These are phyloP conservation scores for Piprites chloris DNA, from an alignment of 2,113 vertebrate genomes.

Conservation along the genomic window DNA sequence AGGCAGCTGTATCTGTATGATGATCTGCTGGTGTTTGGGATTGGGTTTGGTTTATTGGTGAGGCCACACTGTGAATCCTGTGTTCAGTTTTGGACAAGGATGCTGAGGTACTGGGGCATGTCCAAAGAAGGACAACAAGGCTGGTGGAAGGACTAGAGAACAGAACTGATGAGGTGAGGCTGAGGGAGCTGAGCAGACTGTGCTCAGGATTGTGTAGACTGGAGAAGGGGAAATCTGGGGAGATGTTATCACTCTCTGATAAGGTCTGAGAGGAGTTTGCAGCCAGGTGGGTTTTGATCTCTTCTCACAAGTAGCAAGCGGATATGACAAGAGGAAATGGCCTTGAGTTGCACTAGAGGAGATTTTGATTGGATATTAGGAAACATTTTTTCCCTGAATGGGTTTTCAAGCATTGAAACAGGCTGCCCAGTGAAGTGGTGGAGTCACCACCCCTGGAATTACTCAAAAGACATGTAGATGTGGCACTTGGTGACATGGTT, in stretches of 20 bases:
- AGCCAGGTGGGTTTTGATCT: not conserved
- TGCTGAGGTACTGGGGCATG: not conserved
- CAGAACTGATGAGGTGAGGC: not conserved
- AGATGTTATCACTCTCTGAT: not conserved
- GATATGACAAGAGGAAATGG: not conserved
- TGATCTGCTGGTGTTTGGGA: not conserved
- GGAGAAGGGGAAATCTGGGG: not conserved
- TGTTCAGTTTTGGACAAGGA: not conserved
- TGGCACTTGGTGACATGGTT: not conserved
- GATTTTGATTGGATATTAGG: not conserved
- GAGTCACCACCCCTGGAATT: not conserved
- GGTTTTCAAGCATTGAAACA: not conserved
- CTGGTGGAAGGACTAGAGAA: not conserved
- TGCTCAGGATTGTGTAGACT: not conserved
- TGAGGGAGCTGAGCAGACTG: not conserved
- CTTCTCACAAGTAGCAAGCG: not conserved
- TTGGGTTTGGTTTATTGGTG: not conserved
- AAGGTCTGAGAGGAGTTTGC: not conserved
- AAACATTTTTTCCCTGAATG: not conserved
- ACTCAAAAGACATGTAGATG: not conserved
- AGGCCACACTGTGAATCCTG: not conserved
- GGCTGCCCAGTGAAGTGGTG: not conserved
- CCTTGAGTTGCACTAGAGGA: not conserved
- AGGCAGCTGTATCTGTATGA: not conserved
- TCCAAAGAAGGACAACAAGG: not conserved